Conservation (phyloP, 92 coral and sea anemone genomes). For the Palythoa grandis region DNA sequence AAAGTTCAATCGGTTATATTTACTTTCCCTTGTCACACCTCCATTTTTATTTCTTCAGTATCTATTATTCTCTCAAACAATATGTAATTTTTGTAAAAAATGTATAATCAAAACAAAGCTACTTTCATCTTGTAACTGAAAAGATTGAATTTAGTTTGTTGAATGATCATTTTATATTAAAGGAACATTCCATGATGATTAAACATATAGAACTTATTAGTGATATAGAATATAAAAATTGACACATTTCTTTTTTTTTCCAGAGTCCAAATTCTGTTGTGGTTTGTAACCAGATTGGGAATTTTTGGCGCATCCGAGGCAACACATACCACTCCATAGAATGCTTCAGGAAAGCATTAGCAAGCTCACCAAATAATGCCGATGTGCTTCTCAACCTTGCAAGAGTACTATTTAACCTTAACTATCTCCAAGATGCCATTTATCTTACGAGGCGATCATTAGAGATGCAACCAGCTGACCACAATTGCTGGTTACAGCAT, state of each 20-base stretch:
- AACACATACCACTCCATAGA: conserved; percentile 96
- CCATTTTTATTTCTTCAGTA: too few species aligned
- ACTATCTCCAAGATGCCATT: conserved; percentile 91
- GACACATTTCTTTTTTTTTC: conserved; percentile 37
- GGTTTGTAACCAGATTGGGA: conserved; percentile 93
- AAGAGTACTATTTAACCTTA: conserved; percentile 86
- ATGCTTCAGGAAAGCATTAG: conserved; percentile 93
- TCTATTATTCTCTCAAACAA: too few species aligned
- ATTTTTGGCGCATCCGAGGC: conserved; percentile 96
- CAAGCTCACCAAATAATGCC: conserved; percentile 91
- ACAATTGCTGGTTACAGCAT: conserved; percentile 99
- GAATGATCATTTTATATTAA: neutral
- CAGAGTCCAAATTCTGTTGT: conserved; percentile 97
- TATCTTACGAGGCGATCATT: conserved; percentile 88
- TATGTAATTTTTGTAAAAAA: too few species aligned
- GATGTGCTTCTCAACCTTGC: conserved; percentile 97
- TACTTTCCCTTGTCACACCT: too few species aligned
- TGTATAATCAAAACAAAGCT: too few species aligned
- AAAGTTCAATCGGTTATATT: too few species aligned
- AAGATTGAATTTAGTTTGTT: neutral
- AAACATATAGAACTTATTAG: neutral
- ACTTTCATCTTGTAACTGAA: too few species aligned
- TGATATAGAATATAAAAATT: neutral
- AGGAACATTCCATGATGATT: neutral
- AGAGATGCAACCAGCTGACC: conserved; percentile 96